Conservation (phyloP, 2,113 vertebrate species). For the Jacana jacana region DNA sequence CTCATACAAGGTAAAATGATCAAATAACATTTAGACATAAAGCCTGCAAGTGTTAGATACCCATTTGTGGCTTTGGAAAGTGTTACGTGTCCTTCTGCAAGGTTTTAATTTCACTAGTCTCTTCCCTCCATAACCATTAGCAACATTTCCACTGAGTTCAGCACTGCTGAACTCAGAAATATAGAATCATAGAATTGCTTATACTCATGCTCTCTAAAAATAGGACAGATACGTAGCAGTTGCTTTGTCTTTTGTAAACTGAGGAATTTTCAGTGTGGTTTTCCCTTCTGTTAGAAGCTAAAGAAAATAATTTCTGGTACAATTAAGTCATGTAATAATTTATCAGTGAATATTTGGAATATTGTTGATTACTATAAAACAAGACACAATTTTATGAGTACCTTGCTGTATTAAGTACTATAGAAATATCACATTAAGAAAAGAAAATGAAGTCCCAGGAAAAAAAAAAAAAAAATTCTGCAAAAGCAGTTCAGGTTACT, state of each 20-base stretch:
- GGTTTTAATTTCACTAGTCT: no score
- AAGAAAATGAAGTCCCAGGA: neutral
- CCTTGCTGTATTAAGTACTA: neutral
- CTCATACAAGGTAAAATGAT: neutral
- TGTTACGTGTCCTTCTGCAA: neutral
- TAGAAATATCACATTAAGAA: neutral
- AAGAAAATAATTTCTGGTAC: no score
- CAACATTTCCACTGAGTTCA: neutral
- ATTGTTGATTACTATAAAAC: neutral
- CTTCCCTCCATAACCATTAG: neutral
- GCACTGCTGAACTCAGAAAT: neutral
- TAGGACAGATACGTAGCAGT: neutral
- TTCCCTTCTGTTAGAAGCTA: neutral
- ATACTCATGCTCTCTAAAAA: neutral
- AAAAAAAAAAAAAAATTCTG: neutral
- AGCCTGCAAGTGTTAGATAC: neutral
- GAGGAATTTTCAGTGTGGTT: neutral
- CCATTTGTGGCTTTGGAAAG: neutral
- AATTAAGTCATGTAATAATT: neutral
- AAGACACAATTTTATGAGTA: accelerated
- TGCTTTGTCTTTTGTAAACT: neutral
- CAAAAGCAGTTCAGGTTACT: neutral
- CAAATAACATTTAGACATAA: neutral
- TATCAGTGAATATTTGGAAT: neutral
- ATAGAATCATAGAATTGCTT: no score